These are phyloP conservation scores for Horisme vitalbata DNA, from an alignment of 2,888 invertebrate genomes.

Conservation along the genomic window DNA sequence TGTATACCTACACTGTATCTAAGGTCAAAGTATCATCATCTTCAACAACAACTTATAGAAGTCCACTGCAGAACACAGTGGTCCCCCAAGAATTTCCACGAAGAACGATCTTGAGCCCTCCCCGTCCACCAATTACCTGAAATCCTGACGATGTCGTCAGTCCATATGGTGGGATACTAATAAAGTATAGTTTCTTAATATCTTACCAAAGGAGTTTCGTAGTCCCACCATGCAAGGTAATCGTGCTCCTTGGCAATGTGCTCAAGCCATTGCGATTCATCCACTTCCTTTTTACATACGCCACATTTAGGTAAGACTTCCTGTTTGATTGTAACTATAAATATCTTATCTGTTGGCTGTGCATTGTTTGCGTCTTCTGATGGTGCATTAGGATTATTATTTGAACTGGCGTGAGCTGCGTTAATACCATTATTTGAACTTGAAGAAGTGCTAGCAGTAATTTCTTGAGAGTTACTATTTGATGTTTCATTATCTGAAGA, in stretches of 20 bases:
- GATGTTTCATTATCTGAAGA: not conserved
- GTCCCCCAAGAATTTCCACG: too few species aligned
- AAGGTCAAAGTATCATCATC: too few species aligned
- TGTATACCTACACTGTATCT: too few species aligned
- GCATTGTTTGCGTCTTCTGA: slow-evolving; percentile 3
- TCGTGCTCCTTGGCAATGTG: slow-evolving; percentile 45
- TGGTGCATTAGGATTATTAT: not conserved
- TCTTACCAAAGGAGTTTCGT: slow-evolving; percentile 39
- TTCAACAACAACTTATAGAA: too few species aligned
- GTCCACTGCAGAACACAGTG: too few species aligned
- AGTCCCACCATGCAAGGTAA: slow-evolving; percentile 49
- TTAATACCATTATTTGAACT: not conserved
- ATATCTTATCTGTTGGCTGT: not conserved
- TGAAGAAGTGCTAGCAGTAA: not conserved
- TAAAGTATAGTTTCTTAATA: too few species aligned
- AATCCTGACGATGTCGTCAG: too few species aligned
- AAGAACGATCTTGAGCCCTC: too few species aligned
- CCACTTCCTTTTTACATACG: slow-evolving; percentile 36
- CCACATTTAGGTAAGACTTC: slow-evolving; percentile 35
- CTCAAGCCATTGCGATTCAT: slow-evolving; percentile 34
- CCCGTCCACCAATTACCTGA: too few species aligned
- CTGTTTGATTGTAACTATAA: slow-evolving; percentile 4
- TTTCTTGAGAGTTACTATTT: not conserved
- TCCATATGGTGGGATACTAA: too few species aligned
- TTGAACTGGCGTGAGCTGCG: not conserved